Conservation (phyloP, 2,797 vertebrate species). For the Tokudaia tokunoshimensis region DNA sequence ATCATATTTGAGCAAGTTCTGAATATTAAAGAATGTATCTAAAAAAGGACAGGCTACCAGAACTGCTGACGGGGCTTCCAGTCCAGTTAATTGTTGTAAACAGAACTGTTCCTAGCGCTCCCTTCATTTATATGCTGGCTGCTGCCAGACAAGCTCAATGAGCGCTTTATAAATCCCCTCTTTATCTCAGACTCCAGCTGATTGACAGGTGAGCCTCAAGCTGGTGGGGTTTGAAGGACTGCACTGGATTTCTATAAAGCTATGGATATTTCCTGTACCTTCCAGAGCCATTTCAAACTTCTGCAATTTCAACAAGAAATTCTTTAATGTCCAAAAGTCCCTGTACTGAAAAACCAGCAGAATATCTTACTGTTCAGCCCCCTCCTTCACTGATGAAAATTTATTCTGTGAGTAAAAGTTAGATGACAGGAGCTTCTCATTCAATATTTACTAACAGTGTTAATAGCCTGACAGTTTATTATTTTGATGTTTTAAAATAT, state of each 20-base stretch:
- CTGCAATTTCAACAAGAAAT: slow-evolving; percentile 44
- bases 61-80: slow-evolving; percentile 65
- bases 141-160: neutral
- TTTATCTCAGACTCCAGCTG: slow-evolving; percentile 73
- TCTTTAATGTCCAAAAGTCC: slow-evolving; percentile 59
- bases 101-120: slow-evolving; percentile 46
- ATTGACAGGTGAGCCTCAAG: slow-evolving; percentile 52
- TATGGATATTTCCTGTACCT: slow-evolving; percentile 55
- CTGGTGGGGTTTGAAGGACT: slow-evolving; percentile 55
- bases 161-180: slow-evolving; percentile 81
- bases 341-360: slow-evolving; percentile 33
- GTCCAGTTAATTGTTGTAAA: slow-evolving; percentile 73
- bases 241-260: slow-evolving; percentile 43
- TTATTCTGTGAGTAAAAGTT: neutral
- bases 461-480: neutral
- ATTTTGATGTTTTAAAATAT: slow-evolving; percentile 37
- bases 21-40: slow-evolving; percentile 59
- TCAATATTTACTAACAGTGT: slow-evolving; percentile 18
- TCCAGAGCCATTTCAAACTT: slow-evolving; percentile 54
- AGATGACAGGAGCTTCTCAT: neutral
- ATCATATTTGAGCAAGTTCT: slow-evolving; percentile 60
- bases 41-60: neutral
- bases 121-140: slow-evolving; percentile 35
- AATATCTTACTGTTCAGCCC: slow-evolving; percentile 12
- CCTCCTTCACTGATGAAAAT: slow-evolving; percentile 49